phyloP scores from a whole-genome alignment of 2,888 invertebrate species.

The Nomada ruficornis region DNA sequence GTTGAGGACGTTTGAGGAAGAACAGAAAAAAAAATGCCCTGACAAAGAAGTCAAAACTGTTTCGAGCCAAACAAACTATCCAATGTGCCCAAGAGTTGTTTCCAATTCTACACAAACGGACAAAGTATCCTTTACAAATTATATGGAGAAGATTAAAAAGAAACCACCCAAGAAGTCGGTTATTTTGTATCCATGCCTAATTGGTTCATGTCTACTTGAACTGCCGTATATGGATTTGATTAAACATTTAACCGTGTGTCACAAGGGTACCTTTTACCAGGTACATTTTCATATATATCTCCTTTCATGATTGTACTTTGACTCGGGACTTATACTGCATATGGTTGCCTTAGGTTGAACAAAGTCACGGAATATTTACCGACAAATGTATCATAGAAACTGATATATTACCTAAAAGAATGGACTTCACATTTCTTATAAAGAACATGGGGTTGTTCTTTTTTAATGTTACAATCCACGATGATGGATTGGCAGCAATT shows the following conservation, averaged over 20 bases:
- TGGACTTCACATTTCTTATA: slow-evolving; percentile 70
- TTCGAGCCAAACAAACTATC: neutral
- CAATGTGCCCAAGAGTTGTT: neutral
- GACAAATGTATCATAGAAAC: slow-evolving; percentile 45
- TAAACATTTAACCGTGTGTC: slow-evolving; percentile 85
- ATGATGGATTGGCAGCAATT: slow-evolving; percentile 59
- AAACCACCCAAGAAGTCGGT: neutral
- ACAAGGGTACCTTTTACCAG: slow-evolving; percentile 85
- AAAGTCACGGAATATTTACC: neutral
- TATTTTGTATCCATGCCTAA: slow-evolving; percentile 80
- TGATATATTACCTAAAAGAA: slow-evolving; percentile 12
- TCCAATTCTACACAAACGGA: slow-evolving; percentile 24
- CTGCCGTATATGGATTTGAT: slow-evolving; percentile 85
- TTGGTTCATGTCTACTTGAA: slow-evolving; percentile 83
- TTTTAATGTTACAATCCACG: slow-evolving; percentile 66
- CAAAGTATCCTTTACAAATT: neutral
- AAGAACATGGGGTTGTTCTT: slow-evolving; percentile 76
- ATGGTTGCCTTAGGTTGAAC: neutral
- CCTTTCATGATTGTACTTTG: neutral
- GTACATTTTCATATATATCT: slow-evolving; percentile 74
- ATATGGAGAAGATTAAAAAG: neutral
- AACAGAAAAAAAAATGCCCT: neutral
- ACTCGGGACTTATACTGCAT: neutral
- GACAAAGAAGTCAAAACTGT: neutral
- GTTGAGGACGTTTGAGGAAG: neutral